Evolutionary conservation across 1,140 invertebrate genomes (phyloP).

Genomic region (Zelostemma sp.): DNA sequence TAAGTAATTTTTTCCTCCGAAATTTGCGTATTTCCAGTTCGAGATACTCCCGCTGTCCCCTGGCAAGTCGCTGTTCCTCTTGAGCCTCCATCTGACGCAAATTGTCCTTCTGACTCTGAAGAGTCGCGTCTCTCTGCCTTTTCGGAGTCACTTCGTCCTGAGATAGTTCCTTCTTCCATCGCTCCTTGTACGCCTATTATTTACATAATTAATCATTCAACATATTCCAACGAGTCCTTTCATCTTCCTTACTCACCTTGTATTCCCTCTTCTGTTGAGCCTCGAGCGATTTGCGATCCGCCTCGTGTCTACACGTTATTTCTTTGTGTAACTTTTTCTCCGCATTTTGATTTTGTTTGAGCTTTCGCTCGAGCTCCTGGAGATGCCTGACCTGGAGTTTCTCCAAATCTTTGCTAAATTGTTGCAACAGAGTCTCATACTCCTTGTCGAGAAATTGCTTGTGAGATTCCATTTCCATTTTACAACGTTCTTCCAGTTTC

Average conservation of each 20-base stretch:
- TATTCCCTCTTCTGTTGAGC: conserved; percentile 97
- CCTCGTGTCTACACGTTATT: conserved; percentile 89
- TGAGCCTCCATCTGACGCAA: conserved; percentile 91
- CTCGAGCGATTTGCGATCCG: conserved; percentile 90
- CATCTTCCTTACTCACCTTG: conserved; percentile 73
- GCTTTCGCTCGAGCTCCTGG: conserved; percentile 90
- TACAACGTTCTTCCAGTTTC: conserved; percentile 94
- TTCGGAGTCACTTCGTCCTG: conserved; percentile 94
- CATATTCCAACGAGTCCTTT: no score
- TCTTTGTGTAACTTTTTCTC: conserved; percentile 97
- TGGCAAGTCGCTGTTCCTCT: conserved; percentile 87
- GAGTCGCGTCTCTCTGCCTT: conserved; percentile 89
- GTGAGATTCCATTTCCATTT: conserved; percentile 96
- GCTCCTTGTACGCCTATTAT: conserved; percentile 87
- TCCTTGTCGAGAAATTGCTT: conserved; percentile 96
- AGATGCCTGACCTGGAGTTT: conserved; percentile 89
- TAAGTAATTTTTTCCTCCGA: conserved; percentile 88
- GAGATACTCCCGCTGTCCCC: conserved; percentile 91
- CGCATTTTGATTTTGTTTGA: conserved; percentile 87
- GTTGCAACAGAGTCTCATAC: conserved; percentile 91
- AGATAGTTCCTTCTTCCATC: conserved; percentile 93
- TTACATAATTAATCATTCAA: no score
- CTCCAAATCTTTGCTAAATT: conserved; percentile 93
- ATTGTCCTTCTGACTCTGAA: conserved; percentile 94
- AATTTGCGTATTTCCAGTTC: conserved; percentile 95